A percentile compares a stretch with the other conserved stretches of the same genome.
Evolutionary conservation across 2,797 vertebrate genomes (phyloP).

Genomic region (Ataeniobius toweri): DNA sequence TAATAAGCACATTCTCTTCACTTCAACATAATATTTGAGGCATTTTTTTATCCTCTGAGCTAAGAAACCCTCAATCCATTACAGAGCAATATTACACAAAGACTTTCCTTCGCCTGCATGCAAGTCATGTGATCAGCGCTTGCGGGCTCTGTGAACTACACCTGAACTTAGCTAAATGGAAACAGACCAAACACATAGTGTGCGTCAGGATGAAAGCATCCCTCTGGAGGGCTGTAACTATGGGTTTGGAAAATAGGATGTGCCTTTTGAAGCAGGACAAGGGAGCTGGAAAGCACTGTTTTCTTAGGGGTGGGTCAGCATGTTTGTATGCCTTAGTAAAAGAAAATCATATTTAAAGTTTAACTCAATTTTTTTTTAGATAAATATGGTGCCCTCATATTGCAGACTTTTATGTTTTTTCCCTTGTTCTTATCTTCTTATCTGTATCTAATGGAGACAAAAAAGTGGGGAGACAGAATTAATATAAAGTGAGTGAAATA

Average conservation of each 20-base stretch:
- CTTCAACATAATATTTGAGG: conserved; percentile 45
- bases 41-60: conserved; percentile 38
- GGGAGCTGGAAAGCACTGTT: conserved; percentile 48
- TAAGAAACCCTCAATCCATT: conserved; percentile 54
- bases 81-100: conserved; percentile 58
- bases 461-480: conserved; percentile 7
- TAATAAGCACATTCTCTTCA: conserved; percentile 40
- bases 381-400: background rate
- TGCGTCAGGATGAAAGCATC: conserved; percentile 80
- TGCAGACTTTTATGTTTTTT: background rate
- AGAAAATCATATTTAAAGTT: conserved; percentile 10
- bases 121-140: conserved; percentile 68
- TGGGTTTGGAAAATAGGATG: conserved; percentile 66
- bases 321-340: conserved; percentile 32
- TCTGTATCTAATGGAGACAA: conserved; percentile 19
- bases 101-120: conserved; percentile 55
- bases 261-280: conserved; percentile 60
- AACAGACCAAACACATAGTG: conserved; percentile 77
- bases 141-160: conserved; percentile 74
- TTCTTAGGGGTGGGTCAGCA: conserved; percentile 55
- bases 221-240: conserved; percentile 68
- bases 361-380: background rate
- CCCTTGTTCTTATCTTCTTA: background rate
- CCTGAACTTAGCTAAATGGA: conserved; percentile 80
- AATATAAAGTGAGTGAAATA: background rate